A percentile compares a stretch with the other conserved stretches of the same genome.
phyloP scores from a whole-genome alignment of 2,113 vertebrate genomes.

The Paramisgurnus dabryanus region DNA sequence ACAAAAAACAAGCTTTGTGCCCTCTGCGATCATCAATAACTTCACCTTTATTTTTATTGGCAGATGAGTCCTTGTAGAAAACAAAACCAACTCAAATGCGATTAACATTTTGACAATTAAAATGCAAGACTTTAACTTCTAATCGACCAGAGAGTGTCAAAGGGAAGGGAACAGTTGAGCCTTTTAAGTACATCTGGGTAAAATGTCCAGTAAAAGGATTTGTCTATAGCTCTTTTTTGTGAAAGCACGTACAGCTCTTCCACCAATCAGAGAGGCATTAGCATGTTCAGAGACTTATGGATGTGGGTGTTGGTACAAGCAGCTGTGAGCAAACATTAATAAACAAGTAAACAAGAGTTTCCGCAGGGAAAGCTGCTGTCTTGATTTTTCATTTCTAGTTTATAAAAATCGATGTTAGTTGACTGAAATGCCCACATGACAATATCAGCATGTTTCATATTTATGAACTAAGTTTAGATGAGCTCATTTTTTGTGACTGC shows the following conservation, averaged over 20 bases:
- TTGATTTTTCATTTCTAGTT: conserved; percentile 8
- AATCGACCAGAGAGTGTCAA: neutral
- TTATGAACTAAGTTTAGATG: neutral
- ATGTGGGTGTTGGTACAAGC: conserved; percentile 6
- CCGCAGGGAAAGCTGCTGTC: neutral
- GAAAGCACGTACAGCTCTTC: neutral
- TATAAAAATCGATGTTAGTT: neutral
- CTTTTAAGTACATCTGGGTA: conserved; percentile 6
- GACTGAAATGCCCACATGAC: neutral
- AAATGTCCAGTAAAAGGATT: neutral
- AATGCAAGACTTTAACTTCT: conserved; percentile 24
- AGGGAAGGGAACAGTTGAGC: neutral
- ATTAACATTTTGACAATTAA: conserved; percentile 24
- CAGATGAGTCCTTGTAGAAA: neutral
- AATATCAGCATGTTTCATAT: neutral
- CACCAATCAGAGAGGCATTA: neutral
- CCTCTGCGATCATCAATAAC: conserved; percentile 24
- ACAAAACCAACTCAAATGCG: neutral
- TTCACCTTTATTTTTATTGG: neutral
- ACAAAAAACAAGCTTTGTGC: neutral
- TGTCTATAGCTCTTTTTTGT: neutral
- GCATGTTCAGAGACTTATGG: conserved; percentile 12
- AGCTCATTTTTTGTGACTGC: neutral
- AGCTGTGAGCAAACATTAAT: conserved; percentile 13
- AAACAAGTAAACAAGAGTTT: conserved; percentile 27